These are phyloP conservation scores for Ornithoptera priamus DNA, from an alignment of 2,888 invertebrate genomes.

Conservation along the genomic window DNA sequence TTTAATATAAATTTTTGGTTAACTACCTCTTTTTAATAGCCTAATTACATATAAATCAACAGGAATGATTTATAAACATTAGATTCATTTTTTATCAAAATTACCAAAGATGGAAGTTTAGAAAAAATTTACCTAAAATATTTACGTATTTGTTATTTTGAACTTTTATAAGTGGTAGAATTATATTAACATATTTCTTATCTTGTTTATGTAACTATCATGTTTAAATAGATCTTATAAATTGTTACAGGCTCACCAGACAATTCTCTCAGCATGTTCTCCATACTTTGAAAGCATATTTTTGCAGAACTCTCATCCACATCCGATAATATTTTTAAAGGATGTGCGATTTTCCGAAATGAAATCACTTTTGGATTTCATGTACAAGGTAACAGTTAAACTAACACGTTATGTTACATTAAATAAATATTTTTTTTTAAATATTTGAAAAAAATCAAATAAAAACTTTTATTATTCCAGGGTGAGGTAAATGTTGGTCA, in stretches of 20 bases:
- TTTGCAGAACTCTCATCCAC: conserved; percentile 92
- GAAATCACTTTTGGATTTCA: conserved; percentile 93
- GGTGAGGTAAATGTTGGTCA: conserved; percentile 95
- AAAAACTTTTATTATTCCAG: conserved; percentile 47
- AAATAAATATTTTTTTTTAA: not conserved
- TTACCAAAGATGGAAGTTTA: no score
- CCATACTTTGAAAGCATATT: conserved; percentile 96
- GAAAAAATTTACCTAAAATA: no score
- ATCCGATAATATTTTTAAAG: conserved; percentile 95
- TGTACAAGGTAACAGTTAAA: conserved; percentile 87
- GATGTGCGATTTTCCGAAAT: conserved; percentile 94
- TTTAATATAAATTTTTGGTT: conserved; percentile 41
- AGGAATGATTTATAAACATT: no score
- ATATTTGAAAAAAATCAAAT: conserved; percentile 12
- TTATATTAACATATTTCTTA: not conserved
- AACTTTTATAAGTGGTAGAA: no score
- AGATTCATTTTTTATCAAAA: no score
- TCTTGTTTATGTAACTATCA: not conserved
- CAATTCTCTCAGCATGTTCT: conserved; percentile 95
- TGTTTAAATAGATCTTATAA: not conserved
- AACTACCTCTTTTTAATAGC: not conserved
- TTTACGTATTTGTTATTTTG: no score
- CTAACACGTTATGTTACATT: not conserved
- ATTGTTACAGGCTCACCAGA: conserved; percentile 91
- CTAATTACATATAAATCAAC: no score